Evolutionary conservation across 2,888 invertebrate genomes (phyloP).

Genomic region (Scrobipalpa costella): DNA sequence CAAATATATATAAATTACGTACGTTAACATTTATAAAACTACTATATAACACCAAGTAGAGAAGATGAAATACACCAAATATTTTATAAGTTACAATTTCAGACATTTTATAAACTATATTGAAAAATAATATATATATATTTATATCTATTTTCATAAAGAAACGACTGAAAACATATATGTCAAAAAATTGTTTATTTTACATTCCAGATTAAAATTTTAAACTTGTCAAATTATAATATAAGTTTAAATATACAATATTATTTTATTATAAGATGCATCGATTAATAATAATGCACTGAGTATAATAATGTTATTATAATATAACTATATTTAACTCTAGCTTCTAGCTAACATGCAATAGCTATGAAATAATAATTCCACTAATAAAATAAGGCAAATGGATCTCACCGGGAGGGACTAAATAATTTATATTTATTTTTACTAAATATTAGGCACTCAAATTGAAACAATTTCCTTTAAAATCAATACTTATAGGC

Average conservation of each 20-base stretch:
- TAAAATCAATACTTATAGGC: conserved; percentile 44
- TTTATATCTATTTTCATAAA: no score
- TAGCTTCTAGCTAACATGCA: conserved; percentile 57
- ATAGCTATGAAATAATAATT: conserved; percentile 57
- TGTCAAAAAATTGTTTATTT: no score
- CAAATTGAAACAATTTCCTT: conserved; percentile 66
- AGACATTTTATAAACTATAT: conserved; percentile 31
- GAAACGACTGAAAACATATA: not conserved
- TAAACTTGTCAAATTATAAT: no score
- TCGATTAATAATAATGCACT: not conserved
- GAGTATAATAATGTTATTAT: not conserved
- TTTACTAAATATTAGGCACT: conserved; percentile 69
- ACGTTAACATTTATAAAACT: conserved; percentile 49
- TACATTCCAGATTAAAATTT: no score
- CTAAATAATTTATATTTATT: conserved; percentile 59
- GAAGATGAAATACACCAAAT: conserved; percentile 55
- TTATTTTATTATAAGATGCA: not conserved
- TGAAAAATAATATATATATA: not conserved
- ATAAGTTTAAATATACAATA: not conserved
- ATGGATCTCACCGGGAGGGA: conserved; percentile 72
- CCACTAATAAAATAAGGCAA: conserved; percentile 78
- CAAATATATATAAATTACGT: conserved; percentile 27
- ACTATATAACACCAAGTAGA: conserved; percentile 55
- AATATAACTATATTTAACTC: conserved; percentile 30
- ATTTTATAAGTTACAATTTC: conserved; percentile 52